Evolutionary conservation across 2,797 vertebrate genomes (phyloP).

Genomic region (Epinephelus coioides): DNA sequence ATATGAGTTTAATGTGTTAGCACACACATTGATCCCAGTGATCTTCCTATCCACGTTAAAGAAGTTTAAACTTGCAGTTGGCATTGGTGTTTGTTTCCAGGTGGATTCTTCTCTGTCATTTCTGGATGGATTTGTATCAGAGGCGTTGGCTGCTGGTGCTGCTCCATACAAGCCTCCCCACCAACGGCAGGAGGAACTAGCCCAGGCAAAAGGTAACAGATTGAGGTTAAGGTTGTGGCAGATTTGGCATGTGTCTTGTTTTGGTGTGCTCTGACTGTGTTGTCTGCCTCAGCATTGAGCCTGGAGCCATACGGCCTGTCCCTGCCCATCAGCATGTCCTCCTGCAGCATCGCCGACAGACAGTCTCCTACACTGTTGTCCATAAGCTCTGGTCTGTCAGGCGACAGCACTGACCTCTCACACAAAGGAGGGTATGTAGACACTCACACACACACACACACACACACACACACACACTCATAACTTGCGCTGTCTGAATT

Average conservation of each 20-base stretch:
- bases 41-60: neutral
- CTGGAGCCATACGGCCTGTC: slow-evolving; percentile 94
- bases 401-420: slow-evolving; percentile 89
- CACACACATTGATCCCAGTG: neutral
- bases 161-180: slow-evolving; percentile 96
- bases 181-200: slow-evolving; percentile 94
- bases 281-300: slow-evolving; percentile 87
- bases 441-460: neutral
- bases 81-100: slow-evolving; percentile 74
- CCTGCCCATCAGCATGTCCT: slow-evolving; percentile 89
- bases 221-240: neutral
- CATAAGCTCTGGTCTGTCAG: slow-evolving; percentile 92
- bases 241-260: slow-evolving; percentile 16
- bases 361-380: slow-evolving; percentile 94
- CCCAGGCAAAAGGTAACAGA: slow-evolving; percentile 91
- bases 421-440: slow-evolving; percentile 90
- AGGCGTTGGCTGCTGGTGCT: slow-evolving; percentile 91
- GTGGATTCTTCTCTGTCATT: slow-evolving; percentile 98
- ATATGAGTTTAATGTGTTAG: neutral
- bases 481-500: neutral
- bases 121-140: slow-evolving; percentile 96
- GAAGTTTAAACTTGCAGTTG: slow-evolving; percentile 12
- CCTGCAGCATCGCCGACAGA: slow-evolving; percentile 89
- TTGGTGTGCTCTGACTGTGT: slow-evolving; percentile 36
- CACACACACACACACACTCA: too few relatives aligned